phyloP scores from a whole-genome alignment of 1,140 invertebrate genomes.

The Leucophenga varia region DNA sequence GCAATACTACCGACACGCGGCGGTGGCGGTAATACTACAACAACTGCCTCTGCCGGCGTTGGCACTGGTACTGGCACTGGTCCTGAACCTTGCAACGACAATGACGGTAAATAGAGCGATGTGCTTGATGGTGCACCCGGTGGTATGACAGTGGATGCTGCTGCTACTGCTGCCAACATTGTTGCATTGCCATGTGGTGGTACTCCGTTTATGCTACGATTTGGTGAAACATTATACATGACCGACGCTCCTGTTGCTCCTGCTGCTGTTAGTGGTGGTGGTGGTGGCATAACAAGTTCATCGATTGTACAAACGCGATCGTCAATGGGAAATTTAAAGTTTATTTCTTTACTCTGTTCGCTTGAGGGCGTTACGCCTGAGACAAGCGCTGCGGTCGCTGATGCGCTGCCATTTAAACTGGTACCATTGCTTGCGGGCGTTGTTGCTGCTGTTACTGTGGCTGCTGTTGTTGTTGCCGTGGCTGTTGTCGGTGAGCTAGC shows the following conservation, averaged over 20 bases:
- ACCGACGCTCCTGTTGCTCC: constrained; percentile 19
- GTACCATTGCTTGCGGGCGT: background rate
- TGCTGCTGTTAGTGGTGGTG: constrained; percentile 37
- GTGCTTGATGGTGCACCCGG: constrained; percentile 43
- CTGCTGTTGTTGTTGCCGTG: constrained; percentile 31
- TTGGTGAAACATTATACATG: constrained; percentile 36
- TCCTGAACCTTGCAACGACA: no score
- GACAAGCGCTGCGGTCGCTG: constrained; percentile 25
- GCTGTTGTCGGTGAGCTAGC: constrained; percentile 36
- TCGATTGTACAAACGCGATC: constrained; percentile 56
- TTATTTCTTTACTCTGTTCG: constrained; percentile 47
- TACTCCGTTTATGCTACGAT: constrained; percentile 12
- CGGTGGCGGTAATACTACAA: constrained; percentile 45
- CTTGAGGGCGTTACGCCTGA: constrained; percentile 2
- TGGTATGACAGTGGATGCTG: constrained; percentile 46
- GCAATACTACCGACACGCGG: constrained; percentile 33
- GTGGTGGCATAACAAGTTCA: constrained; percentile 42
- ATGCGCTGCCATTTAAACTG: constrained; percentile 12
- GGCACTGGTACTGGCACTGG: constrained; percentile 6
- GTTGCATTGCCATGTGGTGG: constrained; percentile 18
- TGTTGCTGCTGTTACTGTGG: constrained; percentile 15
- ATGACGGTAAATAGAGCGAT: no score
- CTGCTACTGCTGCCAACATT: constrained; percentile 41
- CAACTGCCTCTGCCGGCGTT: constrained; percentile 41
- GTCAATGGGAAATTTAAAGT: constrained; percentile 54